Evolutionary conservation across 2,888 invertebrate genomes (phyloP).

Genomic region (Pandemis corylana): DNA sequence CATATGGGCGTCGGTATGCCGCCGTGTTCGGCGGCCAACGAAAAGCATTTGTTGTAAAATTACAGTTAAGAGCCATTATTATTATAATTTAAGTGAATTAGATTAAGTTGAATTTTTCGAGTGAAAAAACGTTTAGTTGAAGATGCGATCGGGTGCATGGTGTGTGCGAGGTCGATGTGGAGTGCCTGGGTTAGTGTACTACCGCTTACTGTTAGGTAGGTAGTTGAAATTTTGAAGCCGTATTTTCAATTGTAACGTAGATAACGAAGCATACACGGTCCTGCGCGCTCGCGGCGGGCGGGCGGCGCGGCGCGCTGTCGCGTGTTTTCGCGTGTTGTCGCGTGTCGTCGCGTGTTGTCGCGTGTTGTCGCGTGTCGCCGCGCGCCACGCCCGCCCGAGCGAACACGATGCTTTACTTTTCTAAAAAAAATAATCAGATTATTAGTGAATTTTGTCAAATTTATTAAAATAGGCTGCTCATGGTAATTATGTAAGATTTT

Average conservation of each 20-base stretch:
- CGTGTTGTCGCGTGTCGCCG: neutral
- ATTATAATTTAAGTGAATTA: slow-evolving; percentile 82
- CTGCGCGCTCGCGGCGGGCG: slow-evolving; percentile 61
- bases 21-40: slow-evolving; percentile 79
- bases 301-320: slow-evolving; percentile 38
- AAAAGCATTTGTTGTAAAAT: slow-evolving; percentile 84
- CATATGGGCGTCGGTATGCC: slow-evolving; percentile 62
- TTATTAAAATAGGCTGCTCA: slow-evolving; percentile 85
- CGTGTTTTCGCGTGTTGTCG: too few relatives aligned
- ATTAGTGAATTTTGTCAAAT: slow-evolving; percentile 82
- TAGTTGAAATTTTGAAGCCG: slow-evolving; percentile 84
- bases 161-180: slow-evolving; percentile 82
- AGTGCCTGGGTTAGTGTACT: slow-evolving; percentile 83
- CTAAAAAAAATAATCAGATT: slow-evolving; percentile 76
- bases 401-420: slow-evolving; percentile 79
- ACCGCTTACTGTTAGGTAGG: slow-evolving; percentile 85
- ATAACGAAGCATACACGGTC: slow-evolving; percentile 77
- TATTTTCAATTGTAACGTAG: slow-evolving; percentile 83
- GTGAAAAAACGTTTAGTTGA: slow-evolving; percentile 81
- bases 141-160: slow-evolving; percentile 81
- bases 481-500: slow-evolving; percentile 83
- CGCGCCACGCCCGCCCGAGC: slow-evolving; percentile 38
- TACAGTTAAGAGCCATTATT: slow-evolving; percentile 83
- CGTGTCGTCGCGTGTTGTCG: slow-evolving; percentile 36
- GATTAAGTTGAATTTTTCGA: slow-evolving; percentile 84